Percentiles rank a stretch among this genome's conserved stretches.
Evolutionary conservation across 2,113 vertebrate genomes (phyloP).

Genomic region (Poeciliopsis turrubarensis): DNA sequence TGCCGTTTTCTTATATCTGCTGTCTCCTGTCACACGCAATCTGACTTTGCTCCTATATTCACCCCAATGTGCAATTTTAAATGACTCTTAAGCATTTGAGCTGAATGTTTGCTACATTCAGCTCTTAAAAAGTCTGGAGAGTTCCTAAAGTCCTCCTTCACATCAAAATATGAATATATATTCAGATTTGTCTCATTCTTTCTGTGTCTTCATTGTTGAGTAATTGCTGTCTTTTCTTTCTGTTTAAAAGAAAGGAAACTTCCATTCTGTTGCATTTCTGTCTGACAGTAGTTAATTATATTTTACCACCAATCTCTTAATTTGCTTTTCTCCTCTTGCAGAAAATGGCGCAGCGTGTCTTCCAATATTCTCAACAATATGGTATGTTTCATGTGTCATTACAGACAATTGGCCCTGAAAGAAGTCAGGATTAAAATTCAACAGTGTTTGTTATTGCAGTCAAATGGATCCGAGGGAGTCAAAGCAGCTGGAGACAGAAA

Average conservation of each 20-base stretch:
- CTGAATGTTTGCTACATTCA: conserved; percentile 70
- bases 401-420: conserved; percentile 51
- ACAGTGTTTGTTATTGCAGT: conserved; percentile 64
- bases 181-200: background rate
- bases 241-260: background rate
- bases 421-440: conserved; percentile 48
- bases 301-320: conserved; percentile 17
- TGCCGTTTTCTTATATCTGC: conserved; percentile 18
- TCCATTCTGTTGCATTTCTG: conserved; percentile 19
- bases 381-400: conserved; percentile 53
- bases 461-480: conserved; percentile 39
- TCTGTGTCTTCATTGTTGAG: background rate
- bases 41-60: conserved; percentile 5
- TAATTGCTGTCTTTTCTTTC: conserved; percentile 7
- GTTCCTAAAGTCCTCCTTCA: background rate
- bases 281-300: conserved; percentile 15
- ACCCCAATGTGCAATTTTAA: conserved; percentile 86
- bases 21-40: conserved; percentile 27
- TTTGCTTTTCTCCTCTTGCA: conserved; percentile 5
- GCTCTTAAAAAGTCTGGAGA: background rate
- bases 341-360: conserved; percentile 35
- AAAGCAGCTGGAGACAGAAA: conserved; percentile 48
- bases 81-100: conserved; percentile 78
- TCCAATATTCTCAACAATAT: conserved; percentile 32
- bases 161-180: conserved; percentile 17